Conservation (phyloP, 2,113 vertebrate genomes). For the Leucopsar rothschildi region DNA sequence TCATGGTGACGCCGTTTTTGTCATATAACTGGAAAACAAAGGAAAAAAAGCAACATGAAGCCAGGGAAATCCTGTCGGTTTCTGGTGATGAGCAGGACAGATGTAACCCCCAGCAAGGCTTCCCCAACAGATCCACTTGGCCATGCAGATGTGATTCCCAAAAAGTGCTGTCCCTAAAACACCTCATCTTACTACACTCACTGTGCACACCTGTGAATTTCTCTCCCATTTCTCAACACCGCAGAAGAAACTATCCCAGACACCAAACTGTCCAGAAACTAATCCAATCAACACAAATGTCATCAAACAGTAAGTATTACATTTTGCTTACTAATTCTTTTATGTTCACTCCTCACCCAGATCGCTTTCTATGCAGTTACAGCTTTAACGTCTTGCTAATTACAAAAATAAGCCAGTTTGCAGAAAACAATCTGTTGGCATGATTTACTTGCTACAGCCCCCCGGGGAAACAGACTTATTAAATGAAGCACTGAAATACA, state of each 20-base stretch:
- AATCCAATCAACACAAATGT: slow-evolving; percentile 6
- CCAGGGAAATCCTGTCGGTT: neutral
- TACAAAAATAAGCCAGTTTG: slow-evolving; percentile 60
- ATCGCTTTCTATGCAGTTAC: slow-evolving; percentile 40
- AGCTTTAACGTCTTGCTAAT: slow-evolving; percentile 53
- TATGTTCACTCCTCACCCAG: neutral
- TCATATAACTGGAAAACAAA: slow-evolving; percentile 72
- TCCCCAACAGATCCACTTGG: neutral
- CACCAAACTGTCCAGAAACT: neutral
- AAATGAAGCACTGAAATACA: slow-evolving; percentile 66
- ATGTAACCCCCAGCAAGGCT: neutral
- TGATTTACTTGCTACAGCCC: slow-evolving; percentile 61
- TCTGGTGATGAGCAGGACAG: neutral
- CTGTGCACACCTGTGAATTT: neutral
- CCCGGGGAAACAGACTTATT: slow-evolving; percentile 61
- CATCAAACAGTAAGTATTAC: slow-evolving; percentile 28
- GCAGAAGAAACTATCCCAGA: neutral
- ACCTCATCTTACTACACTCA: accelerated
- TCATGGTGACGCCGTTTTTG: slow-evolving; percentile 77
- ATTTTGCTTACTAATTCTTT: slow-evolving; percentile 46
- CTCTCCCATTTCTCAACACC: neutral
- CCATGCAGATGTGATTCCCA: neutral
- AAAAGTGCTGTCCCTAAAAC: neutral
- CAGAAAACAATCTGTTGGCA: slow-evolving; percentile 57
- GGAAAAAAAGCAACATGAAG: neutral